These are phyloP conservation scores for Danio jaintianensis DNA, from an alignment of 2,797 vertebrate species.

Conservation along the genomic window DNA sequence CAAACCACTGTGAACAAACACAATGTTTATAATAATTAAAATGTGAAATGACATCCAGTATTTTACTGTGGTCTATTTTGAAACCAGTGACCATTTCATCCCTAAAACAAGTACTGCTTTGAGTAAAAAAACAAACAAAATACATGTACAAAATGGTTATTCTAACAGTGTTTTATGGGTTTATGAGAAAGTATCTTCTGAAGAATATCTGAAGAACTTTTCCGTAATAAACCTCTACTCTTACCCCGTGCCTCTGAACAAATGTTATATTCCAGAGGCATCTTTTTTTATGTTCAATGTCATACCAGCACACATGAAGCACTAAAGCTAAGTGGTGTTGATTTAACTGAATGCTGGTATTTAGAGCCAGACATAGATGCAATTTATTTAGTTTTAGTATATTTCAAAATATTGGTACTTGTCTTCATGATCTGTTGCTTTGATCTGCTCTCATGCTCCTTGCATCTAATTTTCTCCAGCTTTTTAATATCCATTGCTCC, in stretches of 20 bases:
- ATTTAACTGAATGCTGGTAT: not conserved
- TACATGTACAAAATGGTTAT: not conserved
- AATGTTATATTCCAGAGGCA: not conserved
- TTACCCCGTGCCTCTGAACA: not conserved
- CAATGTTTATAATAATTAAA: no score
- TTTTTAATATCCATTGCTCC: slow-evolving; percentile 27
- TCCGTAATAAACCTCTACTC: not conserved
- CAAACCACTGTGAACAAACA: no score
- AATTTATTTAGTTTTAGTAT: slow-evolving; percentile 6
- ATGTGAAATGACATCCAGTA: no score
- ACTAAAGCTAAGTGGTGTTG: not conserved
- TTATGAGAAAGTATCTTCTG: not conserved
- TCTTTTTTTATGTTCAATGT: not conserved
- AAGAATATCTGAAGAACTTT: not conserved
- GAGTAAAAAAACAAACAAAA: not conserved
- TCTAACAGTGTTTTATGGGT: not conserved
- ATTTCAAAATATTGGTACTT: not conserved
- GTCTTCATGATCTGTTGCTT: slow-evolving; percentile 13
- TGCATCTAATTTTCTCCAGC: slow-evolving; percentile 10
- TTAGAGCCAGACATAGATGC: not conserved
- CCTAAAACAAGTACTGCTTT: no score
- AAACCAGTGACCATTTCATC: no score
- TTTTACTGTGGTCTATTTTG: no score
- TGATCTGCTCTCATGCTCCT: slow-evolving; percentile 7
- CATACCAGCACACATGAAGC: not conserved